These are phyloP conservation scores for Melanostigma gelatinosum DNA, from an alignment of 2,113 vertebrate species.

Conservation along the genomic window DNA sequence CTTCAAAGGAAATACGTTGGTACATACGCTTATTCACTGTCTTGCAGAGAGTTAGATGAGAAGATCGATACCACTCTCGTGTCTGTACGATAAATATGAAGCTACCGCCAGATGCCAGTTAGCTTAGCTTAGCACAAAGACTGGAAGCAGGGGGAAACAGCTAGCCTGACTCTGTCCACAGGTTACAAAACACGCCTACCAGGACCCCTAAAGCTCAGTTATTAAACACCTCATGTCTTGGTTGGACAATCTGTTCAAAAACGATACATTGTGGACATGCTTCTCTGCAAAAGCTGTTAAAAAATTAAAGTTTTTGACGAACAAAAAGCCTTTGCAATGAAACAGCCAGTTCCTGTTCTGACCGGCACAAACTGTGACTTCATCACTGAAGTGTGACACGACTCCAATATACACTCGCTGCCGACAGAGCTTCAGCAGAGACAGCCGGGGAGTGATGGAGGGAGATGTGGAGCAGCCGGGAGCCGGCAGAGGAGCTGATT, in stretches of 20 bases:
- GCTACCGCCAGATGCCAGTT: too few relatives aligned
- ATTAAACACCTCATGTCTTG: not conserved
- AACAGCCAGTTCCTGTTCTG: not conserved
- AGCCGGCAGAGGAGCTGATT: not conserved
- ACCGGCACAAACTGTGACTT: not conserved
- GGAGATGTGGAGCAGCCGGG: not conserved
- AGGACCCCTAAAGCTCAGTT: not conserved
- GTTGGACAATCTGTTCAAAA: not conserved
- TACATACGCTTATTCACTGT: too few relatives aligned
- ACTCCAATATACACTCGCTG: conserved; percentile 5
- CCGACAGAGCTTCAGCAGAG: conserved; percentile 28
- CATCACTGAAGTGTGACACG: conserved; percentile 10
- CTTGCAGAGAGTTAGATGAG: too few relatives aligned
- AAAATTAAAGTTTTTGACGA: too few relatives aligned
- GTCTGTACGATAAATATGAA: too few relatives aligned
- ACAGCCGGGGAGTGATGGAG: conserved; percentile 2
- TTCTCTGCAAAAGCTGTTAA: not conserved
- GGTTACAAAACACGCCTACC: not conserved
- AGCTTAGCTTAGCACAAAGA: too few relatives aligned
- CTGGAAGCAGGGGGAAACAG: not conserved
- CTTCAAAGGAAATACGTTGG: too few relatives aligned
- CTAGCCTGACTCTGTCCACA: not conserved
- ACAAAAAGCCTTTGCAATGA: too few relatives aligned
- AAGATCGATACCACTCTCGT: too few relatives aligned
- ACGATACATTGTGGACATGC: not conserved